Percentiles rank a stretch among this genome's conserved stretches.
Evolutionary conservation across 2,113 vertebrate species (phyloP).

Genomic region (Pterocles burchelli): DNA sequence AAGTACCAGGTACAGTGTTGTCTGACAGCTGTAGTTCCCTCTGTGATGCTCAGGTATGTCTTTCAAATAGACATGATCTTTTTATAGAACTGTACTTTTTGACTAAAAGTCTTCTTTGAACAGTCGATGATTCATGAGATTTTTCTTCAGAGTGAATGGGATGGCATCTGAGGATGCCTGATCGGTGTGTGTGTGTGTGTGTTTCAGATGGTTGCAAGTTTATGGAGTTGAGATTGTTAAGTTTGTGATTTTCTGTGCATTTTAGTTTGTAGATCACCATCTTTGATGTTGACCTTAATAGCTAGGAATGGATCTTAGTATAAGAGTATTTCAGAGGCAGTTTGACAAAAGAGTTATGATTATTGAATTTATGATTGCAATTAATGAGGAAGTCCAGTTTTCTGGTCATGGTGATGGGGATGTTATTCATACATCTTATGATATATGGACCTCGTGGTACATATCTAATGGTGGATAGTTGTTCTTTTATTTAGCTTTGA

Average conservation of each 20-base stretch:
- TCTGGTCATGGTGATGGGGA: background rate
- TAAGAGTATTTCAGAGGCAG: background rate
- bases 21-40: background rate
- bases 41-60: background rate
- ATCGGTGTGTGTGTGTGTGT: background rate
- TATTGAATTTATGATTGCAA: constrained; percentile 14
- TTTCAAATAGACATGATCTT: background rate
- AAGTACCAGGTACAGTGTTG: background rate
- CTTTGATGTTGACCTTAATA: background rate
- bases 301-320: background rate
- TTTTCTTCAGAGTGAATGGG: background rate
- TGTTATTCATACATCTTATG: background rate
- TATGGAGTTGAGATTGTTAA: background rate
- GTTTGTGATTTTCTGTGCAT: background rate
- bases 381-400: constrained; percentile 1
- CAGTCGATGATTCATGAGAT: background rate
- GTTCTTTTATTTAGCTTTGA: background rate
- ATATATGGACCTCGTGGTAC: background rate
- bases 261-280: background rate
- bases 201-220: background rate
- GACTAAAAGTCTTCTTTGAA: background rate
- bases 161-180: background rate
- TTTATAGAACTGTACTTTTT: background rate
- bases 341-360: background rate
- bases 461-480: background rate